phyloP scores from a whole-genome alignment of 2,113 vertebrate genomes.

The Nematolebias whitei region DNA sequence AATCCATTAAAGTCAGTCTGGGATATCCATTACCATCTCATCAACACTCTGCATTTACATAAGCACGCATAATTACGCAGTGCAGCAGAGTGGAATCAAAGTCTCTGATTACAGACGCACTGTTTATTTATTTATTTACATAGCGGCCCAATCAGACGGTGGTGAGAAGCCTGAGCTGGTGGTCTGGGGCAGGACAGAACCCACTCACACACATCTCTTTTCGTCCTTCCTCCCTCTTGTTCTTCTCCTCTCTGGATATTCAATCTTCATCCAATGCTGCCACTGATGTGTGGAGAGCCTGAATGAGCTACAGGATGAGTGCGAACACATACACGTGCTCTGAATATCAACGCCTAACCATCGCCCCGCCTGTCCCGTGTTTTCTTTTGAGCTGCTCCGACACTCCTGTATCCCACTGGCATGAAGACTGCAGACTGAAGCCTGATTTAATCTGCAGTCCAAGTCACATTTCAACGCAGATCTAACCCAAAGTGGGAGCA shows the following conservation, averaged over 20 bases:
- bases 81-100: conserved; percentile 51
- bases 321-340: conserved; percentile 28
- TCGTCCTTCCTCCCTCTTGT: conserved; percentile 24
- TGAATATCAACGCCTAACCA: conserved; percentile 54
- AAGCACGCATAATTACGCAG: conserved; percentile 71
- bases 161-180: conserved; percentile 27
- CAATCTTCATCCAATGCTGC: conserved; percentile 67
- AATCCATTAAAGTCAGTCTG: conserved; percentile 72
- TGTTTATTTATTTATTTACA: conserved; percentile 51
- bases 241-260: conserved; percentile 47
- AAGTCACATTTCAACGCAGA: too few relatives aligned
- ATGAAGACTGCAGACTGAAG: conserved; percentile 8
- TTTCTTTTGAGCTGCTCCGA: conserved; percentile 53
- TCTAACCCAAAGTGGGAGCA: too few relatives aligned
- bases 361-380: conserved; percentile 39
- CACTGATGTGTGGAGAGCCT: conserved; percentile 62
- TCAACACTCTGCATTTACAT: conserved; percentile 66
- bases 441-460: conserved; percentile 15
- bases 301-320: conserved; percentile 55
- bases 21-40: conserved; percentile 68
- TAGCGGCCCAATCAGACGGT: conserved; percentile 35
- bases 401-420: conserved; percentile 12
- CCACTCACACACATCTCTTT: conserved; percentile 29
- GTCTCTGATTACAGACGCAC: conserved; percentile 43
- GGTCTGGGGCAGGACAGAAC: conserved; percentile 8